Percentiles rank a stretch among this genome's conserved stretches.
Conservation (phyloP, 2,797 vertebrate species). For the Chelon auratus region DNA sequence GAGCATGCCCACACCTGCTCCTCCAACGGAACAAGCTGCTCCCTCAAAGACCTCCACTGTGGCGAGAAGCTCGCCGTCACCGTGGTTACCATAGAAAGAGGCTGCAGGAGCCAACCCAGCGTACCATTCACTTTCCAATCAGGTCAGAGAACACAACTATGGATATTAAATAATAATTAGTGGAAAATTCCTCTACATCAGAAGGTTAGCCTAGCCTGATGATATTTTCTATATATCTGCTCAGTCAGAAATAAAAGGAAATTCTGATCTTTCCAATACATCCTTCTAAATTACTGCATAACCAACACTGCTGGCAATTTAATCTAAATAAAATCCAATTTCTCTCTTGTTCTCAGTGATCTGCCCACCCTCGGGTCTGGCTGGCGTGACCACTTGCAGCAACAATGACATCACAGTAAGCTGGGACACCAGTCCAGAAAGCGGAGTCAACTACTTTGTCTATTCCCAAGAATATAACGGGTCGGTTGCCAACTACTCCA, state of each 20-base stretch:
- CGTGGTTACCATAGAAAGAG: conserved; percentile 74
- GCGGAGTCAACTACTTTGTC: conserved; percentile 68
- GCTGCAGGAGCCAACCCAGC: conserved; percentile 80
- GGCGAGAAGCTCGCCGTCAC: conserved; percentile 69
- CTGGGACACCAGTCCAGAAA: conserved; percentile 73
- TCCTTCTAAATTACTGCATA: too few species aligned
- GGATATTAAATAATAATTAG: not conserved
- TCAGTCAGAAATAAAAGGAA: too few species aligned
- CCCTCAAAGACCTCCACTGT: conserved; percentile 77
- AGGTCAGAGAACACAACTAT: conserved; percentile 66
- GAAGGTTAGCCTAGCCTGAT: too few species aligned
- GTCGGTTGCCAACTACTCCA: conserved; percentile 42
- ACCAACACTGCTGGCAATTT: too few species aligned
- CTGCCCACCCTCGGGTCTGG: conserved; percentile 78
- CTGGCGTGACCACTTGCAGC: conserved; percentile 64
- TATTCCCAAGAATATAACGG: conserved; percentile 40
- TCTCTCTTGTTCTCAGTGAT: conserved; percentile 69
- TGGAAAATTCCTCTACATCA: too few species aligned
- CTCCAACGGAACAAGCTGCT: conserved; percentile 72
- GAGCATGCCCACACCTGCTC: conserved; percentile 66
- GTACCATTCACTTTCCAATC: conserved; percentile 66
- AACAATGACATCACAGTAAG: conserved; percentile 77
- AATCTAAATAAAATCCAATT: too few species aligned
- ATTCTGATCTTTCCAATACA: too few species aligned
- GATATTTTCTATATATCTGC: too few species aligned